phyloP scores from a whole-genome alignment of 92 coral and sea anemone species.

The Parazoanthus swiftii region DNA sequence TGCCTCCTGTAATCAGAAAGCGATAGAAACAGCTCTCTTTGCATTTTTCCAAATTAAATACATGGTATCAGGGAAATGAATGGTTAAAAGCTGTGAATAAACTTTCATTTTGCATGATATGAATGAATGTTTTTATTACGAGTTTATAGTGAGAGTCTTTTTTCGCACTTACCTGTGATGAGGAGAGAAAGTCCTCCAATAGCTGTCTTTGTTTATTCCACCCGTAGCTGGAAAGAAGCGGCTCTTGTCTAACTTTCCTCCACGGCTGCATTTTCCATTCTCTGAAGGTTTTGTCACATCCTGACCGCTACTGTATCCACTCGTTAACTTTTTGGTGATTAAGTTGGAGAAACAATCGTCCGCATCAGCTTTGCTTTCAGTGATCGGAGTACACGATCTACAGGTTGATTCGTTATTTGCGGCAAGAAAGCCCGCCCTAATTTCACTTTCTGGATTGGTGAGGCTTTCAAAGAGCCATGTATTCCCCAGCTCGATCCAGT shows the following conservation, averaged over 20 bases:
- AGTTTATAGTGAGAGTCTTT: too few relatives aligned
- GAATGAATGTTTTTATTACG: background rate
- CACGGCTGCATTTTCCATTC: conserved; percentile 68
- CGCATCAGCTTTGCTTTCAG: background rate
- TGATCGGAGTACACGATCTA: conserved; percentile 35
- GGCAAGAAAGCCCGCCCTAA: conserved; percentile 40
- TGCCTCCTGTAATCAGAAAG: too few relatives aligned
- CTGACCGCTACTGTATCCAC: conserved; percentile 67
- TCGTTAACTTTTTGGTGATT: conserved; percentile 53
- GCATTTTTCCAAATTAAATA: too few relatives aligned
- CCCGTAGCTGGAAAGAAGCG: conserved; percentile 55
- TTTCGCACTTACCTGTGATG: conserved; percentile 48
- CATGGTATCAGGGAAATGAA: conserved; percentile 1
- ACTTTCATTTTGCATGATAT: background rate
- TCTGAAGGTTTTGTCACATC: conserved; percentile 59
- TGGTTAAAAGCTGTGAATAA: too few relatives aligned
- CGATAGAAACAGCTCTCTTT: too few relatives aligned
- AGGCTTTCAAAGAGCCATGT: conserved; percentile 19
- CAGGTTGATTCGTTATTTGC: conserved; percentile 55
- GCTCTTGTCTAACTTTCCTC: conserved; percentile 54
- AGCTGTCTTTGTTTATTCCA: conserved; percentile 67
- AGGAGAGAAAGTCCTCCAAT: conserved; percentile 36
- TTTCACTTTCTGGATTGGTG: conserved; percentile 46
- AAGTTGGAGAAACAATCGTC: conserved; percentile 51
- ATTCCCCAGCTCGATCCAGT: conserved; percentile 73